Conservation (phyloP, 1,140 invertebrate species). For the Drosophila subobscura region DNA sequence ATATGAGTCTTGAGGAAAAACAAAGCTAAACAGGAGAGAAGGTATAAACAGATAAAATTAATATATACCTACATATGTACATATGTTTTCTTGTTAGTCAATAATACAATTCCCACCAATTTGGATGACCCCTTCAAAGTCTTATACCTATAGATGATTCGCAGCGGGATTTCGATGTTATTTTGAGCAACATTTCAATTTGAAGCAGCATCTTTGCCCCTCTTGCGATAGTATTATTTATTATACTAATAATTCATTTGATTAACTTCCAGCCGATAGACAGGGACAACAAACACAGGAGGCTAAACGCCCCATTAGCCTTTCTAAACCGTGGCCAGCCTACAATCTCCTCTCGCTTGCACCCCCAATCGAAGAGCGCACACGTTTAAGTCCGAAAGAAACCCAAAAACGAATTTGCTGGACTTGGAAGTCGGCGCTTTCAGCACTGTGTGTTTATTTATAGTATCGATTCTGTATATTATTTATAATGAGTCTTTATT, state of each 20-base stretch:
- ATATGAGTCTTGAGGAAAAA: too few relatives aligned
- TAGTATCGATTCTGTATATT: too few relatives aligned
- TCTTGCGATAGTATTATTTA: constrained; percentile 54
- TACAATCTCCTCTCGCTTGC: constrained; percentile 15
- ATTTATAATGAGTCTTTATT: too few relatives aligned
- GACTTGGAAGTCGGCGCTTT: background rate
- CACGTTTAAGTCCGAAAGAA: constrained; percentile 71
- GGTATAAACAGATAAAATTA: too few relatives aligned
- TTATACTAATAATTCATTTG: constrained; percentile 82
- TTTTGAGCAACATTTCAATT: constrained; percentile 51
- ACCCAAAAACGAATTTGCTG: constrained; percentile 31
- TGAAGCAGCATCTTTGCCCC: constrained; percentile 11
- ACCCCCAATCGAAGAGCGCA: constrained; percentile 51
- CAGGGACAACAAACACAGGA: constrained; percentile 24
- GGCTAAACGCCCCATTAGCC: constrained; percentile 80
- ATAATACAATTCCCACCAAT: constrained; percentile 21
- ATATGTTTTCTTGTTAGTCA: too few relatives aligned
- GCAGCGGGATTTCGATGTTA: constrained; percentile 35
- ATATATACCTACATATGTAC: too few relatives aligned
- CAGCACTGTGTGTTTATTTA: too few relatives aligned
- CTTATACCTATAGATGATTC: constrained; percentile 27
- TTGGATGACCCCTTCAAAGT: constrained; percentile 13
- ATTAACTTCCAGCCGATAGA: constrained; percentile 61
- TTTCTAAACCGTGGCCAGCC: constrained; percentile 69
- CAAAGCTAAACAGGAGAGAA: too few relatives aligned